Evolutionary conservation across 2,797 vertebrate genomes (phyloP), one percentile per base, ranked within the genome.

Genomic region (Xenops minutus): DNA sequence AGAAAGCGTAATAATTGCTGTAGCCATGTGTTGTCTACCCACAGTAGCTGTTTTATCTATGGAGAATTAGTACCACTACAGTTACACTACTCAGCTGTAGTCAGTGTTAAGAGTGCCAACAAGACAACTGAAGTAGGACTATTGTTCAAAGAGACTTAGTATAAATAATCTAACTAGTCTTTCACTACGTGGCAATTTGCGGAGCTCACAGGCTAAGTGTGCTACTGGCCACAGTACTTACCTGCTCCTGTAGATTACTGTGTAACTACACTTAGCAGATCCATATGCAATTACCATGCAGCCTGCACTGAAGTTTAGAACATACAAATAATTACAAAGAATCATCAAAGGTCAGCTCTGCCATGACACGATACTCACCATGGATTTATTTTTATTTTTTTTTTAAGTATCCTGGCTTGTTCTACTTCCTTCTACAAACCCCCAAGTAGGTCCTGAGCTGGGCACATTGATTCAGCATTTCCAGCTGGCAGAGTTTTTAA

Each of bases 231-330:
- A 71, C 1, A 49, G 63, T 3, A 87, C 92, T 89, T 55, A 95
- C 88, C 80, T 85, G 83, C 61, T 95, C 56, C 68, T 77, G 91
- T 41, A 92, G 80, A 93, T 88, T 77, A 92, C 37, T 82, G 91
- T 88, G 82, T 76, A 95, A 95, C 87, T 97, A 94, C 92, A 86
- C 56, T 92, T 74, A 86, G 95, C n/a, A 93, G 92, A 29, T 92
- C 95, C 93, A 64, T 46, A 85, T 68, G 91, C 81, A 96, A 94
- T 85, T 95, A 89, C 71, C 93, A 85, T 82, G 94, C 72, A 95
- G 90, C 68, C 92, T 77, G 85, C 74, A 85, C 94, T 92, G 88
- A 82, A 94, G 93, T 95, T 96, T 17, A 94, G 95, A 97, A 96
- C 85, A 95, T 2, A 95, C 41, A 94, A 87, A 93, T 88, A 89